Evolutionary conservation across 64 coral and sea anemone species (phyloP).

Genomic region (Actinia equina): DNA sequence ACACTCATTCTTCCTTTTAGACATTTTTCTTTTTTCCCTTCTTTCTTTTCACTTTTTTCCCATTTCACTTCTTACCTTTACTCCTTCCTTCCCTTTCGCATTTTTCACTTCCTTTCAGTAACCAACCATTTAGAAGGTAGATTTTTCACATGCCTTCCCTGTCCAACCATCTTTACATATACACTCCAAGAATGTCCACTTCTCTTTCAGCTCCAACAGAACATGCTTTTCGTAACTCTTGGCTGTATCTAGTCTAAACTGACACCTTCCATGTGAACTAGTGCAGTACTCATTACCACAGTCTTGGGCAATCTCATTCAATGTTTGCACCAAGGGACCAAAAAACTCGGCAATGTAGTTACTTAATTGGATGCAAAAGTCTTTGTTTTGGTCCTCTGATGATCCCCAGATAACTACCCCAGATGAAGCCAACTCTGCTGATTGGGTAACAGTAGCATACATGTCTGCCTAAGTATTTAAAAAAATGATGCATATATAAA

Average conservation of each 20-base stretch:
- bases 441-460: slow-evolving; percentile 58
- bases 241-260: slow-evolving; percentile 27
- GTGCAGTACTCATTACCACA: slow-evolving; percentile 56
- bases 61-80: neutral
- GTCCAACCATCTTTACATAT: slow-evolving; percentile 63
- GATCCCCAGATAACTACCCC: slow-evolving; percentile 79
- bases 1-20: too few species aligned
- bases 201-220: slow-evolving; percentile 13
- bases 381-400: slow-evolving; percentile 24
- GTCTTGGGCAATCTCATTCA: slow-evolving; percentile 34
- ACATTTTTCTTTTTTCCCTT: neutral
- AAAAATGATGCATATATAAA: too few species aligned
- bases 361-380: slow-evolving; percentile 45
- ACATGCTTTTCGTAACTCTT: neutral
- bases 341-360: slow-evolving; percentile 70
- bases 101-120: neutral
- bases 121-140: neutral
- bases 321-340: slow-evolving; percentile 52
- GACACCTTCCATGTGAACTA: slow-evolving; percentile 53
- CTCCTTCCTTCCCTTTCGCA: neutral
- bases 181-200: slow-evolving; percentile 70
- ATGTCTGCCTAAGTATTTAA: slow-evolving; percentile 42
- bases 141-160: slow-evolving; percentile 36
- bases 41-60: neutral
- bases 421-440: slow-evolving; percentile 61